These are phyloP conservation scores for Helogale parvula DNA, from an alignment of 2,113 vertebrate genomes.

Conservation along the genomic window DNA sequence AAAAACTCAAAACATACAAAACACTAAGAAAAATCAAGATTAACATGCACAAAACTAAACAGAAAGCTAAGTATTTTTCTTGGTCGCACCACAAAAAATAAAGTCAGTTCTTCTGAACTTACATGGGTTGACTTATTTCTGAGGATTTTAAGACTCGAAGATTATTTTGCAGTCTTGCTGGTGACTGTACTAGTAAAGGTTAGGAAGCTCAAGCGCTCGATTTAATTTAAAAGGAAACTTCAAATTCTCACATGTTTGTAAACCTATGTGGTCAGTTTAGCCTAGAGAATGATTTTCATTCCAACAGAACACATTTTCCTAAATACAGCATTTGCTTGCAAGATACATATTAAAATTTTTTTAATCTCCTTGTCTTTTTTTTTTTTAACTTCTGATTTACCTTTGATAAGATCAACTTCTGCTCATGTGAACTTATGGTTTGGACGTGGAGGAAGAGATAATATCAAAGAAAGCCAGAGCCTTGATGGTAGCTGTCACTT, in stretches of 20 bases:
- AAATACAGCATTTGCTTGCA: conserved; percentile 68
- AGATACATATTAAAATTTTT: conserved; percentile 8
- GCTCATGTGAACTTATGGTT: conserved; percentile 81
- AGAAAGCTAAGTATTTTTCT: conserved; percentile 76
- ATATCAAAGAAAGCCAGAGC: conserved; percentile 80
- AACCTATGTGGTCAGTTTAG: conserved; percentile 74
- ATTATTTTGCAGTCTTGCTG: conserved; percentile 65
- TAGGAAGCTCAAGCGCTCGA: conserved; percentile 56
- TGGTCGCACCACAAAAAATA: conserved; percentile 73
- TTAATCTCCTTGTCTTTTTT: conserved; percentile 43
- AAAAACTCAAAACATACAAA: conserved; percentile 85
- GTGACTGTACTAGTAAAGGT: conserved; percentile 23
- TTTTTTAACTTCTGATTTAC: conserved; percentile 80
- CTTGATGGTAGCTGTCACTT: conserved; percentile 79
- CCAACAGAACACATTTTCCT: conserved; percentile 76
- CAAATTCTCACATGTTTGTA: conserved; percentile 69
- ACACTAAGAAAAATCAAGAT: conserved; percentile 78
- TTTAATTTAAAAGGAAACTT: conserved; percentile 67
- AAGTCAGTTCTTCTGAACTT: conserved; percentile 78
- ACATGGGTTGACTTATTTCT: conserved; percentile 60
- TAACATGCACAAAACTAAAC: conserved; percentile 74
- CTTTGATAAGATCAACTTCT: conserved; percentile 80
- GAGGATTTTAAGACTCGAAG: conserved; percentile 71
- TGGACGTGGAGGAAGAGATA: conserved; percentile 79
- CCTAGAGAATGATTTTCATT: conserved; percentile 76